A percentile compares a stretch with the other conserved stretches of the same genome.
phyloP scores from a whole-genome alignment of 2,888 invertebrate species.

The Andrena trimmerana region DNA sequence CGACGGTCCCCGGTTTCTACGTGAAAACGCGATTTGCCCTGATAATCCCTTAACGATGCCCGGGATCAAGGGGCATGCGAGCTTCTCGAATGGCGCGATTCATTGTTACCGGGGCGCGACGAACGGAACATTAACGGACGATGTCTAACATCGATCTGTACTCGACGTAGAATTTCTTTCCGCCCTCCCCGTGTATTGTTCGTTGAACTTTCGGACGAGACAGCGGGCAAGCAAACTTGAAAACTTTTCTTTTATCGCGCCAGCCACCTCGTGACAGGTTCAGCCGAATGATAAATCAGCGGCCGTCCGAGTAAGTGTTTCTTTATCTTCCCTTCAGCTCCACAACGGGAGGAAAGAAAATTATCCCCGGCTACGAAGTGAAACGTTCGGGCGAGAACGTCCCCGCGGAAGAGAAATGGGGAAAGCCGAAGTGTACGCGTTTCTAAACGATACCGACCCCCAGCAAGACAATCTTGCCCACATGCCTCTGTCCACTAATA shows the following conservation, averaged over 20 bases:
- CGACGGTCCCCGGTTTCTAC: conserved; percentile 8
- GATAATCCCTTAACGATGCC: conserved; percentile 33
- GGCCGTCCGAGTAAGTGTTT: conserved; percentile 54
- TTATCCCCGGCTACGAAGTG: conserved; percentile 61
- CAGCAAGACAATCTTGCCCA: conserved; percentile 71
- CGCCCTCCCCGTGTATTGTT: not conserved
- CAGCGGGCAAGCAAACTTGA: conserved; percentile 37
- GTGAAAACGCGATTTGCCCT: not conserved
- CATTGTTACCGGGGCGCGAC: too few relatives aligned
- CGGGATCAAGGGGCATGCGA: not conserved
- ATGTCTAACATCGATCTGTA: not conserved
- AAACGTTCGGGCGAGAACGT: conserved; percentile 53
- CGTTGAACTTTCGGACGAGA: not conserved
- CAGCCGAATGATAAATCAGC: conserved; percentile 59
- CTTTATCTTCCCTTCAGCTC: conserved; percentile 46
- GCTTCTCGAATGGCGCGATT: too few relatives aligned
- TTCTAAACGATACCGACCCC: conserved; percentile 49
- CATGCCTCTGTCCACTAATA: conserved; percentile 71
- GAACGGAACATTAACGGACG: not conserved
- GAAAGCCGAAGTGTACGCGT: conserved; percentile 55
- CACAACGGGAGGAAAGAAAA: conserved; percentile 49
- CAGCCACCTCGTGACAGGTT: conserved; percentile 35
- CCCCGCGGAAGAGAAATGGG: conserved; percentile 56
- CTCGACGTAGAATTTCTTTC: conserved; percentile 12
- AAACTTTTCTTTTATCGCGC: conserved; percentile 47